Evolutionary conservation across 2,888 invertebrate species (phyloP), one percentile per base, ranked within the genome.

Genomic region (Malachius bipustulatus): DNA sequence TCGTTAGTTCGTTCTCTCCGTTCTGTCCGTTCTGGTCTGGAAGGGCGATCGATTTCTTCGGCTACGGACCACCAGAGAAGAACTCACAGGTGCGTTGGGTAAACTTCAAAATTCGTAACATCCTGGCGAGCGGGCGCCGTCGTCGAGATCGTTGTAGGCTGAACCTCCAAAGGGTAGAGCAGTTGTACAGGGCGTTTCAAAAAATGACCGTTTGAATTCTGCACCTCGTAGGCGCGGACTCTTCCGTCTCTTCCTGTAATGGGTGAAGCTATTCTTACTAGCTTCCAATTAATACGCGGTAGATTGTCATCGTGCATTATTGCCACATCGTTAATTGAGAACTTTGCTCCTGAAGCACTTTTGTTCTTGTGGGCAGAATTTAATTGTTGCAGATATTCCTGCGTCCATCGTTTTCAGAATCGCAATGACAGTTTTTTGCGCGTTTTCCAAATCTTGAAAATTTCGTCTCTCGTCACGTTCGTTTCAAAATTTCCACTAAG

Each of bases 81-180:
- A n/a, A n/a, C n/a, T n/a, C n/a, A n/a, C n/a, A n/a, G n/a, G n/a
- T n/a, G n/a, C n/a, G n/a, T n/a, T n/a, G n/a, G n/a, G n/a, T n/a
- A n/a, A n/a, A n/a, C n/a, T n/a, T n/a, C n/a, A n/a, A n/a, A n/a
- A n/a, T n/a, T n/a, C n/a, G n/a, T n/a, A n/a, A n/a, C n/a, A n/a
- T n/a, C n/a, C n/a, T n/a, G n/a, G n/a, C n/a, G n/a, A n/a, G n/a
- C n/a, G n/a, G n/a, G n/a, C n/a, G n/a, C n/a, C n/a, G n/a, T n/a
- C n/a, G n/a, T n/a, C n/a, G n/a, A n/a, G n/a, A n/a, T n/a, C n/a
- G n/a, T n/a, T n/a, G n/a, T n/a, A n/a, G n/a, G n/a, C n/a, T n/a
- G n/a, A n/a, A n/a, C n/a, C 12, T 28, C 29, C 35, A 38, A 38
- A 35, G 35, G 34, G 38, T 35, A 30, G 31, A 38, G 26, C 30